Base-by-base conservation (phyloP, 2,888 invertebrate species). In the Parnassius mnemosyne region DNA sequence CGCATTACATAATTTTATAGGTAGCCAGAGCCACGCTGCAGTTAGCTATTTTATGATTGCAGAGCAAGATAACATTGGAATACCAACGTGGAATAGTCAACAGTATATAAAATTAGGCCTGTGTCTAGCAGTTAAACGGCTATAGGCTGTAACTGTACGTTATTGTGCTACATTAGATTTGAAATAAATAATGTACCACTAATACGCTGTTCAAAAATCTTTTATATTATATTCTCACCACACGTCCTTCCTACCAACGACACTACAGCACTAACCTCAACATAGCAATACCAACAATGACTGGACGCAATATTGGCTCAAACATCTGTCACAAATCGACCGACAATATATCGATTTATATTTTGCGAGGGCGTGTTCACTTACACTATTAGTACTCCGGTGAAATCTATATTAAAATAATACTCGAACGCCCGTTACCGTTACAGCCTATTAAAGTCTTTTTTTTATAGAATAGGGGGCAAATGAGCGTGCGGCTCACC, bases 271-370 rank as follows among this genome's bases (percentile, higher is more conserved):
- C 42, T 47, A 11, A 53, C 65, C 61, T 42, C 47, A 13, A 52
- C 49, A 52, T 53, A 62, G 50, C 53, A 60, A 52, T 47, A 47
- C 41, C 57, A 59, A 62, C 66, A 25, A 42, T 51, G 55, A 56
- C 55, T 56, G 1, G 46, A 12, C 55, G 64, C 64, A 58, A 66
- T 63, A 64, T 64, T 63, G 59, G 42, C 55, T n/a, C 50, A 46
- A 58, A 64, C 66, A 66, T 66, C 61, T 65, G 66, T 66, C 64
- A 65, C 66, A 49, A 49, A 49, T 49, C n/a, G 20, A 43, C 43
- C 54, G 56, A 42, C 61, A 46, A 53, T 53, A 50, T 58, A 56
- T 56, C n/a, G 56, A 47, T 56, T 56, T 34, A 42, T 46, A 57
- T 43, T 54, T 59, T 25, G 53, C 13, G 25, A 53, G 41, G 42